These are phyloP conservation scores for Pachydiplax longipennis DNA, from an alignment of 2,888 invertebrate genomes.

Conservation along the genomic window DNA sequence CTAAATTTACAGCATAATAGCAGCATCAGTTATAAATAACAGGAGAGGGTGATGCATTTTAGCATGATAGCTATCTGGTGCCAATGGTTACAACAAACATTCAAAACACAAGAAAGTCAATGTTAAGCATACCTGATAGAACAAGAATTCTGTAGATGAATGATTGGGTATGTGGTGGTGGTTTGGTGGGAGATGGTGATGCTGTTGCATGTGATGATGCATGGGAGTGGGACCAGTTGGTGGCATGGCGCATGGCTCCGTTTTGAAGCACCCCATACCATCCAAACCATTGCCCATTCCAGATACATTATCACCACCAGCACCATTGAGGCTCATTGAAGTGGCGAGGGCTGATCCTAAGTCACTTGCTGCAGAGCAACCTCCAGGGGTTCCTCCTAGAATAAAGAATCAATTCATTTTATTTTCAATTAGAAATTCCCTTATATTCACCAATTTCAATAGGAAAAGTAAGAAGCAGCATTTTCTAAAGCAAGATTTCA, in stretches of 20 bases:
- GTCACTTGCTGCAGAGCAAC: conserved; percentile 61
- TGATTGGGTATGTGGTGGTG: neutral
- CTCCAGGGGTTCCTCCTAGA: conserved; percentile 59
- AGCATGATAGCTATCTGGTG: too few relatives aligned
- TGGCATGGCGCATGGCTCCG: conserved; percentile 64
- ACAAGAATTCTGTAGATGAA: conserved; percentile 4
- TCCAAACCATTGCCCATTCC: conserved; percentile 21
- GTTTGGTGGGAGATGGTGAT: neutral
- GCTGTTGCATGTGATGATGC: conserved; percentile 14
- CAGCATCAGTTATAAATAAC: too few relatives aligned
- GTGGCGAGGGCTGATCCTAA: conserved; percentile 78
- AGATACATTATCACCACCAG: conserved; percentile 28
- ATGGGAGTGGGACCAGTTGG: conserved; percentile 74
- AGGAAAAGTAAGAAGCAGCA: too few relatives aligned
- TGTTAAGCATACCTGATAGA: neutral
- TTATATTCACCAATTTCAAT: too few relatives aligned
- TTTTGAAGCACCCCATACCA: conserved; percentile 53
- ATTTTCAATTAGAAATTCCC: too few relatives aligned
- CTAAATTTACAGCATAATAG: too few relatives aligned
- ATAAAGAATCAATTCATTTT: conserved; percentile 36
- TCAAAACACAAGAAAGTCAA: neutral
- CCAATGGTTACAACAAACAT: too few relatives aligned
- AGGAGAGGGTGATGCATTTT: too few relatives aligned
- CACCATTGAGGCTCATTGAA: conserved; percentile 74
- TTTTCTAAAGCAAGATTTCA: too few relatives aligned